phyloP scores from a whole-genome alignment of 2,113 vertebrate species.

The Aegithalos caudatus region DNA sequence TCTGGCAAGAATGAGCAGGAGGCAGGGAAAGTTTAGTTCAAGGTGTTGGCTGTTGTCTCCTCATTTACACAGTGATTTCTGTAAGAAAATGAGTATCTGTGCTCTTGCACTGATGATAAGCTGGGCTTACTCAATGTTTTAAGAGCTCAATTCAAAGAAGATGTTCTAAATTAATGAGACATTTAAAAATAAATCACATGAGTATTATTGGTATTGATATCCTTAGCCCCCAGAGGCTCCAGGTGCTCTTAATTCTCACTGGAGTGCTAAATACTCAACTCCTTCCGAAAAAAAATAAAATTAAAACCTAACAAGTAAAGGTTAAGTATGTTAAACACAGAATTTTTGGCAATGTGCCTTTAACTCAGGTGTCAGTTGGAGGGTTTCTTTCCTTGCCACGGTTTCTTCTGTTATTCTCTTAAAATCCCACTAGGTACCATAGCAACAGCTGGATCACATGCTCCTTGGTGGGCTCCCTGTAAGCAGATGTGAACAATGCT shows the following conservation, averaged over 20 bases:
- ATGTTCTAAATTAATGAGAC: not conserved
- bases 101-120: not conserved
- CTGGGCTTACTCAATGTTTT: not conserved
- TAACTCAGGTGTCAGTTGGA: slow-evolving; percentile 44
- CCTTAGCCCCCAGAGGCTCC: not conserved
- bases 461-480: slow-evolving; percentile 23
- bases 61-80: not conserved
- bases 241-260: not conserved
- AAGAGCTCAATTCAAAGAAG: not conserved
- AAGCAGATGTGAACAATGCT: slow-evolving; percentile 62
- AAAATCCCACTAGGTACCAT: slow-evolving; percentile 59
- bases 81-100: not conserved
- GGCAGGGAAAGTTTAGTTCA: not conserved
- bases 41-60: not conserved
- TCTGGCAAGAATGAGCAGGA: not conserved
- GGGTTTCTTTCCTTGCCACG: not conserved
- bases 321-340: not conserved
- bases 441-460: slow-evolving; percentile 68
- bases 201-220: not conserved
- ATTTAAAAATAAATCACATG: not conserved
- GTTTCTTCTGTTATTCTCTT: slow-evolving; percentile 23
- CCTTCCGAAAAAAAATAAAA: not conserved
- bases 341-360: slow-evolving; percentile 3
- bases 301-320: not conserved
- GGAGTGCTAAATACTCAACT: not conserved